phyloP scores from a whole-genome alignment of 2,113 vertebrate species.

The Platichthys flesus region DNA sequence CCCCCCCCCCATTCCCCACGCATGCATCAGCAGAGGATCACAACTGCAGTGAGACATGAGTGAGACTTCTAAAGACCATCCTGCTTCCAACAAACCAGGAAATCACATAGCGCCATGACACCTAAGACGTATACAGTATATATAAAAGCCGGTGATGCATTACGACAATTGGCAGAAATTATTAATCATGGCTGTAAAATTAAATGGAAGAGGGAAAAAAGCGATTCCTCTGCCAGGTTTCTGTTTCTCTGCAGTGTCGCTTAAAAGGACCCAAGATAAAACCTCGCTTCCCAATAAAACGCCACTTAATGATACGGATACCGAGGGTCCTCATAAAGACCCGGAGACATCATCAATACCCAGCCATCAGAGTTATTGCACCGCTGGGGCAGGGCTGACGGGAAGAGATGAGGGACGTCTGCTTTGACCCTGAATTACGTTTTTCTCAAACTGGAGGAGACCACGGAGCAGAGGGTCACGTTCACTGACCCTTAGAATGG shows the following conservation, averaged over 20 bases:
- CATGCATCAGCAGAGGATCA: constrained; percentile 11
- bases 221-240: neutral
- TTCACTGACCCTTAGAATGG: neutral
- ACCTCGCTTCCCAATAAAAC: constrained; percentile 48
- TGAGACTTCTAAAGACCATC: constrained; percentile 7
- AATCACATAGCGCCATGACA: constrained; percentile 27
- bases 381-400: constrained; percentile 40
- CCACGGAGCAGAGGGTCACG: neutral
- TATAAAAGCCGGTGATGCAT: constrained; percentile 32
- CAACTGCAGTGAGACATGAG: constrained; percentile 17
- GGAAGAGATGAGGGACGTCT: constrained; percentile 23
- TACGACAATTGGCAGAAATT: constrained; percentile 32
- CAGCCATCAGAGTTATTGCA: constrained; percentile 44
- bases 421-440: neutral
- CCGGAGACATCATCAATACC: constrained; percentile 48
- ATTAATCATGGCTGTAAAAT: constrained; percentile 31
- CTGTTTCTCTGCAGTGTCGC: constrained; percentile 17
- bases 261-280: constrained; percentile 46
- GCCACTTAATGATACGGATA: constrained; percentile 55
- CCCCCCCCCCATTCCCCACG: neutral
- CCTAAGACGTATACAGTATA: constrained; percentile 31
- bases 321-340: constrained; percentile 48
- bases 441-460: constrained; percentile 33
- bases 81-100: constrained; percentile 22
- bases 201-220: neutral